A percentile compares a stretch with the other conserved stretches of the same genome.
phyloP scores from a whole-genome alignment of 2,113 vertebrate species.

The Syngnathus scovelli region DNA sequence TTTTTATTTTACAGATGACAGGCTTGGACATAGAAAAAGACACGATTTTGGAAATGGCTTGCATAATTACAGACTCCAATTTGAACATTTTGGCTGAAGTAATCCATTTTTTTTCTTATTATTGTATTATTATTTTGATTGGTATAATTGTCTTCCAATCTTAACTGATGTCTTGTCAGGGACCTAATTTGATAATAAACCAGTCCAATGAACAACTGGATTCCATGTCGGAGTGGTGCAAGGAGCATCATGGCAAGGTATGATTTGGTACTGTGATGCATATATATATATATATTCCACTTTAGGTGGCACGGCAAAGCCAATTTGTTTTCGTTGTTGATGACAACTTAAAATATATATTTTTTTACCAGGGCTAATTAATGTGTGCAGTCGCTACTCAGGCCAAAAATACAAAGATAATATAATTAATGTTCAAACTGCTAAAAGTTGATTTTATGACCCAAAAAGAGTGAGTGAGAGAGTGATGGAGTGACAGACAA shows the following conservation, averaged over 20 bases:
- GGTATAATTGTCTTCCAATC: background rate
- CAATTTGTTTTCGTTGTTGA: too few species aligned
- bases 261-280: constrained; percentile 19
- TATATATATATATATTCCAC: too few species aligned
- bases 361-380: too few species aligned
- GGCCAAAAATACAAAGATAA: too few species aligned
- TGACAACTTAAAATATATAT: too few species aligned
- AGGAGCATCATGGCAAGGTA: constrained; percentile 93
- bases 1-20: constrained; percentile 78
- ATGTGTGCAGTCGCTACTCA: too few species aligned
- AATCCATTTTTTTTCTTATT: constrained; percentile 8
- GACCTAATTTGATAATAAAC: constrained; percentile 91
- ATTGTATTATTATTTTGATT: background rate
- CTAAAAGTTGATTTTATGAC: too few species aligned
- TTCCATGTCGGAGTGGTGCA: constrained; percentile 95
- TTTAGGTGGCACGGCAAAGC: too few species aligned
- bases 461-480: too few species aligned
- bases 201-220: constrained; percentile 88
- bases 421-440: too few species aligned
- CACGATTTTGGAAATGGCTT: constrained; percentile 95
- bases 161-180: constrained; percentile 62
- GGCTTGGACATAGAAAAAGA: constrained; percentile 92
- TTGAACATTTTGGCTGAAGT: constrained; percentile 89
- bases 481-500: too few species aligned
- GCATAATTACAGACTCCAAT: constrained; percentile 87